Base-by-base conservation (phyloP, 2,113 vertebrate species). In the Oenanthe melanoleuca region DNA sequence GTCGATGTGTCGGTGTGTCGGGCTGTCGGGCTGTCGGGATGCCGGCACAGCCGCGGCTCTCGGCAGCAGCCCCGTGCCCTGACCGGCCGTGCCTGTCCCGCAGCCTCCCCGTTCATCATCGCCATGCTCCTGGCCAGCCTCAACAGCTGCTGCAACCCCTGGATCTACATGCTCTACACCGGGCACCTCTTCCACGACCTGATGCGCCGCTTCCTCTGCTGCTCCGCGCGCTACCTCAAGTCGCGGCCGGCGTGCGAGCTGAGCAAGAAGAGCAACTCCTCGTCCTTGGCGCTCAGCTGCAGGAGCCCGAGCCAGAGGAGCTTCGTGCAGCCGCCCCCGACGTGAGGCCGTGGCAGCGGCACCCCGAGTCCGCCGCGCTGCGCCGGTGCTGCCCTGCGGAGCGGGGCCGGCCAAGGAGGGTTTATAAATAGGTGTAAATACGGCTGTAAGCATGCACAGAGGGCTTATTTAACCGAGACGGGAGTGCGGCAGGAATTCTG, bases 111-210 rank as follows among this genome's bases (percentile, higher is more conserved):
- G 9, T 99, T 99, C 97, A 99, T 99, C 98, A 99, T 99, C 2
- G 98, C 98, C 96, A 99, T 99, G 98, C 97, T 99, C 56, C 97
- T 99, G 96, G 99, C 98, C 95, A 99, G 99, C 92, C 98, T 99
- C 86, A 99, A 99, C 98, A 99, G 99, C 97, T 99, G 99, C 97
- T 99, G 99, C 89, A 99, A 99, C 97, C 99, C 99, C 34, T 99
- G 99, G 99, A 99, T 99, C 98, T 99, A 99, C 98, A 98, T 99
- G 99, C 98, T 99, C 45, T 99, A 99, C 94, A 99, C 98, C 0
- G 99, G 99, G 33, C 99, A 99, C 94, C 98, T 99, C 85, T 99
- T 99, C 97, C 98, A 98, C 0, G 98, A 99, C 91, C 97, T 99
- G 38, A 17, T 97, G 82, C 98, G 96, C 60, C 97, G 98, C 82